These are phyloP conservation scores for Drosophila chauvacae DNA, from an alignment of 1,140 invertebrate genomes.

Conservation along the genomic window DNA sequence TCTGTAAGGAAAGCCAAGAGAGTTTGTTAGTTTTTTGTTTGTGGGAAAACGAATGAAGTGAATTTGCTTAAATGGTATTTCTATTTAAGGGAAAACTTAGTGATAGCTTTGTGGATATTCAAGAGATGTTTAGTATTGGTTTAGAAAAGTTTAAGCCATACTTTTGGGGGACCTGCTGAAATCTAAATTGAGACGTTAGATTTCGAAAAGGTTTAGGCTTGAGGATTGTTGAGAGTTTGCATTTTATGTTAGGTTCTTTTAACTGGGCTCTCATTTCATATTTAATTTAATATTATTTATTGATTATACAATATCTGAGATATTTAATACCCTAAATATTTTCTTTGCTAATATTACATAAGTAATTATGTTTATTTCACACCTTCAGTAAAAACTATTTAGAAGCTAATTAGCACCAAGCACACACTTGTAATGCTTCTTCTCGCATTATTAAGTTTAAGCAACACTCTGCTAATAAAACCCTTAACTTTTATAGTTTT, in stretches of 20 bases:
- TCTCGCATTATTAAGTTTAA: background rate
- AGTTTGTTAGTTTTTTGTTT: constrained; percentile 4
- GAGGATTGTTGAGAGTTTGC: background rate
- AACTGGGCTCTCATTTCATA: background rate
- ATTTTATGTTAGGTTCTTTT: background rate
- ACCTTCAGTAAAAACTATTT: background rate
- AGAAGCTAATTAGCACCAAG: background rate
- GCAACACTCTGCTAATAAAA: background rate
- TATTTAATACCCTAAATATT: background rate
- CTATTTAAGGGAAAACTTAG: background rate
- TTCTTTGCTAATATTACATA: background rate
- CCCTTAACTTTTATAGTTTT: background rate
- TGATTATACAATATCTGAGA: background rate
- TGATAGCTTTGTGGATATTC: background rate
- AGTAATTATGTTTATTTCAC: background rate
- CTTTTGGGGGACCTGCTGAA: constrained; percentile 1
- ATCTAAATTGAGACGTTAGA: background rate
- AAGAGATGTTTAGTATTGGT: background rate
- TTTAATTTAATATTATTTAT: no score
- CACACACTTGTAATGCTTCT: background rate
- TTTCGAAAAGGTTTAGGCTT: background rate
- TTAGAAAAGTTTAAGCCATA: constrained; percentile 5
- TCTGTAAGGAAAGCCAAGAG: constrained; percentile 84
- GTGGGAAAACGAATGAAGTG: no score
- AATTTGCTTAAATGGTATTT: background rate